phyloP scores from a whole-genome alignment of 2,888 invertebrate species.

The Dascillus cervinus region DNA sequence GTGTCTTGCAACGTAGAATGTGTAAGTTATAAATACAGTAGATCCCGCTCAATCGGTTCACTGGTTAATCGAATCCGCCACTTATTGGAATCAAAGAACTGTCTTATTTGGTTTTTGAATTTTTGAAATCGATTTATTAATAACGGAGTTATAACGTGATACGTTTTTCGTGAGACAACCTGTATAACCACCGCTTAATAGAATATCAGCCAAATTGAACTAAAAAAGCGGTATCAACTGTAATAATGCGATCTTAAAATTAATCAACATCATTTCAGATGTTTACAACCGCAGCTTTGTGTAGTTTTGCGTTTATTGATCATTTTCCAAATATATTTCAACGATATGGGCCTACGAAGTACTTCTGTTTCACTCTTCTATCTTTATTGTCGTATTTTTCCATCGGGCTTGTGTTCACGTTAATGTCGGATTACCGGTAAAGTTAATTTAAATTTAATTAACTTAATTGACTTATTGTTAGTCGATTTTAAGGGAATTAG shows the following conservation, averaged over 20 bases:
- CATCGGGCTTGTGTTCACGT: slow-evolving; percentile 36
- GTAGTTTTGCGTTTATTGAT: slow-evolving; percentile 40
- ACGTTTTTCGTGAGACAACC: too few species aligned
- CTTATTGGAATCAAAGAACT: too few species aligned
- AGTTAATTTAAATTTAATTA: slow-evolving; percentile 2
- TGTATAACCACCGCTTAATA: too few species aligned
- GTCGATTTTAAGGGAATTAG: slow-evolving; percentile 42
- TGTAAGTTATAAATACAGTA: slow-evolving; percentile 26
- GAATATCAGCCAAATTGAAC: too few species aligned
- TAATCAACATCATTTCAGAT: slow-evolving; percentile 33
- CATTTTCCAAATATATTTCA: slow-evolving; percentile 32
- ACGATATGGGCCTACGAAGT: slow-evolving; percentile 26
- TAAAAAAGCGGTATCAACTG: too few species aligned
- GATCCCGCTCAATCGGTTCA: too few species aligned
- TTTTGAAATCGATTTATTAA: too few species aligned
- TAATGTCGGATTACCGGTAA: slow-evolving; percentile 44
- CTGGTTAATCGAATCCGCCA: too few species aligned
- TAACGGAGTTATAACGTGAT: too few species aligned
- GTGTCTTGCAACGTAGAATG: slow-evolving; percentile 30
- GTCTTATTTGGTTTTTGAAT: too few species aligned
- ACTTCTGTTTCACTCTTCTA: slow-evolving; percentile 33
- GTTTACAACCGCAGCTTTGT: slow-evolving; percentile 38
- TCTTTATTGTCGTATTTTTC: slow-evolving; percentile 37
- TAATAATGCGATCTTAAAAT: not conserved
- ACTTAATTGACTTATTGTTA: not conserved